Evolutionary conservation across 2,797 vertebrate genomes (phyloP).

Genomic region (Scyliorhinus canicula): DNA sequence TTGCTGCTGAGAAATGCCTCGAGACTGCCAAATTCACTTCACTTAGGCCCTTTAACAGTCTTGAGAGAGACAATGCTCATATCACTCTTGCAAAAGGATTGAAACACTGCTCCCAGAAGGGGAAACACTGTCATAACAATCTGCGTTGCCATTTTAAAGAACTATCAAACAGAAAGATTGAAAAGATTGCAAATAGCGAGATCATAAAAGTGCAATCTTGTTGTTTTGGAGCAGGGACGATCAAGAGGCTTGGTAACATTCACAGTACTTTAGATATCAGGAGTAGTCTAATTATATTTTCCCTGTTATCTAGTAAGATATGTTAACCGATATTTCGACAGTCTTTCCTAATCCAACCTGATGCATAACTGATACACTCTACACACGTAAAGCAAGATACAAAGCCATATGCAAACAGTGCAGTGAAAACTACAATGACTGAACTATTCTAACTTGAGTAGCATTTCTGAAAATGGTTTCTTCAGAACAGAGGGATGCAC

Average conservation of each 20-base stretch:
- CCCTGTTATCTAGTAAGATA: background rate
- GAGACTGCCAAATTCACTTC: constrained; percentile 2
- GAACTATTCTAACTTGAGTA: background rate
- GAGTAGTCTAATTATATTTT: background rate
- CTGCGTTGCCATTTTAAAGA: constrained; percentile 28
- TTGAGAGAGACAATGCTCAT: background rate
- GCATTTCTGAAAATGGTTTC: background rate
- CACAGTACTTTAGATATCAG: background rate
- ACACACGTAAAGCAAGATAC: background rate
- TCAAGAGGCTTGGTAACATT: background rate
- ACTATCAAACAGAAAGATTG: background rate
- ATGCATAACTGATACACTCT: background rate
- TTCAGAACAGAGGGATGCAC: background rate
- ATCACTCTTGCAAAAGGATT: background rate
- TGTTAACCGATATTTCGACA: background rate
- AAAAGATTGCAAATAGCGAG: constrained; percentile 4
- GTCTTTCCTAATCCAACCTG: background rate
- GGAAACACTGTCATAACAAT: background rate
- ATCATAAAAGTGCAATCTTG: background rate
- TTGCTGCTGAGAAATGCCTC: background rate
- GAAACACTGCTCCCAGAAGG: background rate
- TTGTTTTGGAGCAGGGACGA: background rate
- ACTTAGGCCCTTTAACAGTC: background rate
- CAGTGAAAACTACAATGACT: background rate
- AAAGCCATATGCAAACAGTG: background rate